Percentiles rank a stretch among this genome's conserved stretches.
These are phyloP conservation scores for Acanthochromis polyacanthus DNA, from an alignment of 2,113 vertebrate species.

Conservation along the genomic window DNA sequence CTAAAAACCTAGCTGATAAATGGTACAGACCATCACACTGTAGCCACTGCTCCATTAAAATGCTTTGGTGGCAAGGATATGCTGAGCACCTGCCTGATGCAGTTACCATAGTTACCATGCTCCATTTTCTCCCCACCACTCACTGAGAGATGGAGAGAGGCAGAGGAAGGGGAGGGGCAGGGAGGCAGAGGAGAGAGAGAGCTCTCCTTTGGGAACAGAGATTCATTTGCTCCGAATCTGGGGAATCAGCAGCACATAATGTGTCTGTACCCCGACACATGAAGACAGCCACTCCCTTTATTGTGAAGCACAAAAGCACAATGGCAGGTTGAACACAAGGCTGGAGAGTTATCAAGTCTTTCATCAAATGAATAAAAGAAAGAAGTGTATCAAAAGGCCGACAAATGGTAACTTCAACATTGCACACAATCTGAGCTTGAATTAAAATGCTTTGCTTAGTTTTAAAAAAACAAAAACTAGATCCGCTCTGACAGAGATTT, in stretches of 20 bases:
- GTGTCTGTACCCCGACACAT: conserved; percentile 38
- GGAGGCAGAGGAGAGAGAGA: conserved; percentile 25
- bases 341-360: conserved; percentile 1
- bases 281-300: conserved; percentile 71
- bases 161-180: conserved; percentile 38
- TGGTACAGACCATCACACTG: background rate
- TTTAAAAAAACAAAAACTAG: no score
- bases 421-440: no score
- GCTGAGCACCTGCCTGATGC: conserved; percentile 80
- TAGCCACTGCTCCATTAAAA: conserved; percentile 36
- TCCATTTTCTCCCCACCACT: conserved; percentile 78
- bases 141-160: conserved; percentile 51
- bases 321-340: conserved; percentile 26
- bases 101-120: conserved; percentile 86
- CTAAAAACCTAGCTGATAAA: background rate
- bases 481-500: no score
- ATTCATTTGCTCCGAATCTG: conserved; percentile 67
- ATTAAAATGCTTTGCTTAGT: no score
- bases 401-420: no score
- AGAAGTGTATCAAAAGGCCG: background rate
- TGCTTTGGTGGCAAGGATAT: conserved; percentile 25
- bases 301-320: conserved; percentile 65
- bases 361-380: conserved; percentile 1
- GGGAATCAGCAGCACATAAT: conserved; percentile 64
- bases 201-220: conserved; percentile 62